phyloP scores from a whole-genome alignment of 2,113 vertebrate species.

The Lagopus muta region DNA sequence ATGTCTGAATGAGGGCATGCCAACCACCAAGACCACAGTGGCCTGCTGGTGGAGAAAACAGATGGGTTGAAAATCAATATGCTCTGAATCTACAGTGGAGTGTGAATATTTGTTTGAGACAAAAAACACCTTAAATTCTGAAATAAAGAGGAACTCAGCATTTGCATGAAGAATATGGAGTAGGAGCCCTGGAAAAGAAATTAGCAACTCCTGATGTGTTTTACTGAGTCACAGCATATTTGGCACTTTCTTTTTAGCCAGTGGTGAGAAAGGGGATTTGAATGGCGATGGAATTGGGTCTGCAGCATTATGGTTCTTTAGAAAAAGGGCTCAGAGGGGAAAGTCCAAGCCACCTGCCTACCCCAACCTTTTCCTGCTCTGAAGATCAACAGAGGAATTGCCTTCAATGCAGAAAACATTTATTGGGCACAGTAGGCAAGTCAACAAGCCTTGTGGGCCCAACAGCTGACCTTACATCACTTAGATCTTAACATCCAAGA shows the following conservation, averaged over 20 bases:
- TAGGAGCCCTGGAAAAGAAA: not conserved
- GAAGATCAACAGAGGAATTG: not conserved
- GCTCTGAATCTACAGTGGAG: not conserved
- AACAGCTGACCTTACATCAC: not conserved
- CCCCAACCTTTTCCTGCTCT: not conserved
- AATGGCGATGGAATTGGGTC: not conserved
- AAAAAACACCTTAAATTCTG: fast-evolving
- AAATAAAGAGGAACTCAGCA: not conserved
- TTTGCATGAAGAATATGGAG: not conserved
- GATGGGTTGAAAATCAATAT: not conserved
- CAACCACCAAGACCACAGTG: not conserved
- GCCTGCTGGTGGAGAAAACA: not conserved
- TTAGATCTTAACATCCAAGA: not conserved
- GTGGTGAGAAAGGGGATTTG: not conserved
- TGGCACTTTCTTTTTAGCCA: not conserved
- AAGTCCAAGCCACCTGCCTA: not conserved
- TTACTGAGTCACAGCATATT: not conserved
- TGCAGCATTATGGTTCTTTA: too few species aligned
- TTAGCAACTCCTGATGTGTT: not conserved
- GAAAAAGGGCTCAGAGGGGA: not conserved
- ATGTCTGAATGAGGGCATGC: fast-evolving
- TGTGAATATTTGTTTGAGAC: not conserved
- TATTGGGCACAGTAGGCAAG: not conserved
- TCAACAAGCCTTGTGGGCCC: not conserved
- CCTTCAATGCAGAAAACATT: fast-evolving